Evolutionary conservation across 2,888 invertebrate genomes (phyloP).

Genomic region (Xanthorhoe spadicearia): DNA sequence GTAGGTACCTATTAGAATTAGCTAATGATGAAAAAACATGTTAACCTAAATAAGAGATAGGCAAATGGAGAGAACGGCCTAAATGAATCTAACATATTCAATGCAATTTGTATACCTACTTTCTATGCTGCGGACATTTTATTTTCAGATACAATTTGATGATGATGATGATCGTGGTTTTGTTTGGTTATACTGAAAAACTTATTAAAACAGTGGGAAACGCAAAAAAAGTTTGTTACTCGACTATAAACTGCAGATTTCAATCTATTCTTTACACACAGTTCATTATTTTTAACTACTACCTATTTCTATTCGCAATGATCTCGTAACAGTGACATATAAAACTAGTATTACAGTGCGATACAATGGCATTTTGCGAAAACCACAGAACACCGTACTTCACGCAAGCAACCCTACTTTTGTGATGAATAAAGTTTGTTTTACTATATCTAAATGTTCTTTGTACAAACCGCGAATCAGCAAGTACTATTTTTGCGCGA

Average conservation of each 20-base stretch:
- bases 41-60: too few relatives aligned
- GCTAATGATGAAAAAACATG: too few relatives aligned
- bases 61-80: too few relatives aligned
- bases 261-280: constrained; percentile 2
- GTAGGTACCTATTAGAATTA: too few relatives aligned
- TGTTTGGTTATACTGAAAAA: too few relatives aligned
- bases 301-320: constrained; percentile 21
- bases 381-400: constrained; percentile 55
- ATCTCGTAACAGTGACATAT: constrained; percentile 66
- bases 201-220: neutral
- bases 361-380: constrained; percentile 68
- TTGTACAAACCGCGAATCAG: constrained; percentile 51
- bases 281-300: constrained; percentile 31
- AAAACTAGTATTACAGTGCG: constrained; percentile 65
- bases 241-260: constrained; percentile 6
- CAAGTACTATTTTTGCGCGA: constrained; percentile 56
- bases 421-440: constrained; percentile 39
- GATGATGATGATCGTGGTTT: too few relatives aligned
- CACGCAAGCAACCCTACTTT: constrained; percentile 41
- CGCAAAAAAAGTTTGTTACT: neutral
- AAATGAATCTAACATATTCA: too few relatives aligned
- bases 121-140: too few relatives aligned
- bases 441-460: constrained; percentile 36
- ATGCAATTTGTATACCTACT: too few relatives aligned
- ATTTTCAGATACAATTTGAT: too few relatives aligned